Conservation (phyloP, 2,888 invertebrate genomes). For the Drosophila peninsularis region DNA sequence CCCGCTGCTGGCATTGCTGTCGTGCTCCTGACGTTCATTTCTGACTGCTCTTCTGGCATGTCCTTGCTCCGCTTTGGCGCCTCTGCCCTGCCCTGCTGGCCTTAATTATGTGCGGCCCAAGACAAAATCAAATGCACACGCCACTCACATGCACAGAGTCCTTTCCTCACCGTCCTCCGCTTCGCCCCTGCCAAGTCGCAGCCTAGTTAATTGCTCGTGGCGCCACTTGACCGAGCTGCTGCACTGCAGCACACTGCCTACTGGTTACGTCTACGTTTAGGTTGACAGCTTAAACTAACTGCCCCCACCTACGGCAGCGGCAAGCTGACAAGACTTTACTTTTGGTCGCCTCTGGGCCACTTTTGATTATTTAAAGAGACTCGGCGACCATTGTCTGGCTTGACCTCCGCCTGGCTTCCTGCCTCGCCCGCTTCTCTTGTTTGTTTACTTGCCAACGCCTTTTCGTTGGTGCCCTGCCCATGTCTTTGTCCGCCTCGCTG, state of each 20-base stretch:
- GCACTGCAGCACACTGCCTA: constrained; percentile 29
- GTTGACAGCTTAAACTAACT: constrained; percentile 47
- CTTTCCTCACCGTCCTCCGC: neutral
- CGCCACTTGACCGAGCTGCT: constrained; percentile 75
- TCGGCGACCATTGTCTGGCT: constrained; percentile 63
- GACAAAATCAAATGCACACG: constrained; percentile 63
- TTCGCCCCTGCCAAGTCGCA: constrained; percentile 1
- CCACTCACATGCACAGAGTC: constrained; percentile 47
- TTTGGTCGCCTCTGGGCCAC: constrained; percentile 42
- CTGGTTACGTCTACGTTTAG: constrained; percentile 50
- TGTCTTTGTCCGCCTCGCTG: constrained; percentile 29
- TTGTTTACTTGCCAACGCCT: constrained; percentile 47
- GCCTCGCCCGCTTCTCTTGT: constrained; percentile 6
- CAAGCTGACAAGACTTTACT: constrained; percentile 28
- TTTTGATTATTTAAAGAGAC: constrained; percentile 73
- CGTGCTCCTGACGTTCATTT: constrained; percentile 37
- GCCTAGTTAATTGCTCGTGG: constrained; percentile 75
- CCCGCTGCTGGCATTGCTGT: constrained; percentile 30
- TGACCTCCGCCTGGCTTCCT: constrained; percentile 52
- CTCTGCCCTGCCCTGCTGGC: constrained; percentile 58
- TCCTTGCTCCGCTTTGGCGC: constrained; percentile 74
- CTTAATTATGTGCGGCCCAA: constrained; percentile 76
- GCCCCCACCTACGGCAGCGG: constrained; percentile 37
- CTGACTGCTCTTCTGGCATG: constrained; percentile 44
- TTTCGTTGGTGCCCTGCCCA: constrained; percentile 29